These are phyloP conservation scores for Pomatorhinus ruficollis DNA, from an alignment of 2,113 vertebrate species.

Conservation along the genomic window DNA sequence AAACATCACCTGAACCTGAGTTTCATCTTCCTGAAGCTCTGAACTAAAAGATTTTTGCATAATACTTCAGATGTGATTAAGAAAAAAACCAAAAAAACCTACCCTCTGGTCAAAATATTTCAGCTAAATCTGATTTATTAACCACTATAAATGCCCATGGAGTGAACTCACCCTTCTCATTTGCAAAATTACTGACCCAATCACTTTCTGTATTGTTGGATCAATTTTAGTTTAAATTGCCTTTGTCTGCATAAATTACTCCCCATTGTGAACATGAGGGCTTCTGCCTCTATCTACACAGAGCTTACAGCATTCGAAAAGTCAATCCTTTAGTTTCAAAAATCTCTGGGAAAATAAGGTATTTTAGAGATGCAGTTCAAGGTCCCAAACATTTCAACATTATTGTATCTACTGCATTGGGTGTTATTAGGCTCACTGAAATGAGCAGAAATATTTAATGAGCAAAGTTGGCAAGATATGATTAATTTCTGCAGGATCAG, in stretches of 20 bases:
- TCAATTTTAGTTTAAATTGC: slow-evolving; percentile 52
- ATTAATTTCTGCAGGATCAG: not conserved
- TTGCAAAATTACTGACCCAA: slow-evolving; percentile 50
- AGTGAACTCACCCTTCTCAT: slow-evolving; percentile 43
- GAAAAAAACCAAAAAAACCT: not conserved
- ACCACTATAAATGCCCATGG: not conserved
- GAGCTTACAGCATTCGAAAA: not conserved
- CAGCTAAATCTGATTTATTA: slow-evolving; percentile 28
- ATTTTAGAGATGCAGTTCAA: not conserved
- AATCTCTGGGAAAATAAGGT: not conserved
- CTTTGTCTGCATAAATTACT: slow-evolving; percentile 46
- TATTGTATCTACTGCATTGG: not conserved
- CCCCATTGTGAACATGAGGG: not conserved
- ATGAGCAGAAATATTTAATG: not conserved
- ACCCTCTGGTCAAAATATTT: not conserved
- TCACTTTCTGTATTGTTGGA: slow-evolving; percentile 9
- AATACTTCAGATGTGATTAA: not conserved
- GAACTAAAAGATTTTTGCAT: not conserved
- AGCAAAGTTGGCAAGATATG: not conserved
- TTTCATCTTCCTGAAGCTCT: not conserved
- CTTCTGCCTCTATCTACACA: not conserved
- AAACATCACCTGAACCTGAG: not conserved
- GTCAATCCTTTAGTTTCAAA: not conserved
- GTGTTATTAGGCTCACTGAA: not conserved
- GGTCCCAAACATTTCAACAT: not conserved